Evolutionary conservation across 2,797 vertebrate genomes (phyloP).

Genomic region (Xyrichtys novacula): DNA sequence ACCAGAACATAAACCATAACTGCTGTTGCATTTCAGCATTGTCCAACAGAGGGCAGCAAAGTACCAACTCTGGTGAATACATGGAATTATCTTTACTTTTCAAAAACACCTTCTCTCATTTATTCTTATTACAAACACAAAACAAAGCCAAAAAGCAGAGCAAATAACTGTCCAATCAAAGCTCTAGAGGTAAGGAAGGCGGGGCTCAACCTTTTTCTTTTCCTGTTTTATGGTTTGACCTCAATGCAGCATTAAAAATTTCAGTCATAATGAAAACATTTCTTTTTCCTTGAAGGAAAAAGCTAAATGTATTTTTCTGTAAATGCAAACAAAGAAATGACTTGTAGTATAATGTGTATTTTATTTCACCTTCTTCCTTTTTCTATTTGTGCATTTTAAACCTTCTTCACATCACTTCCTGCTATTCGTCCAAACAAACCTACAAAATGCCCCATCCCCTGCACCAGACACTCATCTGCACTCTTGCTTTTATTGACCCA

Average conservation of each 20-base stretch:
- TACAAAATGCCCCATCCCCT: conserved; percentile 35
- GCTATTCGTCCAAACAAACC: conserved; percentile 43
- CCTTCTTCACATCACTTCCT: conserved; percentile 33
- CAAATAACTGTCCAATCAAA: background rate
- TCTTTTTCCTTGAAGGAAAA: too few species aligned
- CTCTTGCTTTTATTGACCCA: conserved; percentile 37
- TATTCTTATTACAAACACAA: too few species aligned
- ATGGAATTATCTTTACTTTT: background rate
- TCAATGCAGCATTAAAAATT: too few species aligned
- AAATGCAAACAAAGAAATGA: conserved; percentile 13
- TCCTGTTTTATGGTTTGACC: too few species aligned
- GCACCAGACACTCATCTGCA: conserved; percentile 48
- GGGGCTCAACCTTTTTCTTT: background rate
- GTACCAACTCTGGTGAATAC: background rate
- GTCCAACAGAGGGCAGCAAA: conserved; percentile 28
- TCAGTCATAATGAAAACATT: too few species aligned
- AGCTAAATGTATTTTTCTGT: too few species aligned
- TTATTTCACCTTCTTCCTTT: conserved; percentile 4
- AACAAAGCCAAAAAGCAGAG: conserved; percentile 1
- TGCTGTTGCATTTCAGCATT: background rate
- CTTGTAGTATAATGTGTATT: background rate
- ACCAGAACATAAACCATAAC: conserved; percentile 2
- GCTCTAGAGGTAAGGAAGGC: background rate
- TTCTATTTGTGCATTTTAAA: conserved; percentile 40
- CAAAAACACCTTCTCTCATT: too few species aligned